These are phyloP conservation scores for Cinclus mexicanus DNA, from an alignment of 2,113 vertebrate species.

Conservation along the genomic window DNA sequence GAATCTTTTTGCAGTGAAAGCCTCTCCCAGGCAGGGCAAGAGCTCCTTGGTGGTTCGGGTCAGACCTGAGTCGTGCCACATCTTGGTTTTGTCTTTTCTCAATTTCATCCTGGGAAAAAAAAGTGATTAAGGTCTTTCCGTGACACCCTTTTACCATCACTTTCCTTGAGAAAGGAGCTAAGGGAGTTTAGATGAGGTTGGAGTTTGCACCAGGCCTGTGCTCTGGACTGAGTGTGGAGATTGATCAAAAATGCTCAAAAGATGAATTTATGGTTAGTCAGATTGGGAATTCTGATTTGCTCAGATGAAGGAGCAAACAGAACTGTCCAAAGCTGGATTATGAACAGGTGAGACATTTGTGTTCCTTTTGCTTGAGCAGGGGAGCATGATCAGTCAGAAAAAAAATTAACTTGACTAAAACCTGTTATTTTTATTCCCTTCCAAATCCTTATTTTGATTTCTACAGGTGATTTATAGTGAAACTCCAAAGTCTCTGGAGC, in stretches of 20 bases:
- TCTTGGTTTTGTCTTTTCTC: not conserved
- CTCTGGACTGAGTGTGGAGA: not conserved
- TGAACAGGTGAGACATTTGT: not conserved
- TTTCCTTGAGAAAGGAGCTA: not conserved
- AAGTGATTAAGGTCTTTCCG: not conserved
- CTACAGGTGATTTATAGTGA: not conserved
- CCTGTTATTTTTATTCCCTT: not conserved
- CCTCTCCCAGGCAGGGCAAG: not conserved
- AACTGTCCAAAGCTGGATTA: not conserved
- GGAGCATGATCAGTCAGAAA: not conserved
- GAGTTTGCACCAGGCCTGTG: not conserved
- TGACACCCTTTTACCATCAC: not conserved
- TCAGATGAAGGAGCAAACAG: fast-evolving
- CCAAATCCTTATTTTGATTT: not conserved
- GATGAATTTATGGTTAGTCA: not conserved
- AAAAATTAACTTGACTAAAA: not conserved
- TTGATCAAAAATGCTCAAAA: not conserved
- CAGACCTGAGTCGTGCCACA: not conserved
- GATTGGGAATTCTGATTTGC: not conserved
- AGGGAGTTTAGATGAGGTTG: not conserved
- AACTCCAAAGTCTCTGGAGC: not conserved
- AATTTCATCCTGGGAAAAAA: not conserved
- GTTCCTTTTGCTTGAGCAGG: not conserved
- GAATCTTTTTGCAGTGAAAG: not conserved
- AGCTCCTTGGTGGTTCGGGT: not conserved